A percentile compares a stretch with the other conserved stretches of the same genome.
Conservation (phyloP, 2,797 vertebrate genomes). For the Silurus aristotelis region DNA sequence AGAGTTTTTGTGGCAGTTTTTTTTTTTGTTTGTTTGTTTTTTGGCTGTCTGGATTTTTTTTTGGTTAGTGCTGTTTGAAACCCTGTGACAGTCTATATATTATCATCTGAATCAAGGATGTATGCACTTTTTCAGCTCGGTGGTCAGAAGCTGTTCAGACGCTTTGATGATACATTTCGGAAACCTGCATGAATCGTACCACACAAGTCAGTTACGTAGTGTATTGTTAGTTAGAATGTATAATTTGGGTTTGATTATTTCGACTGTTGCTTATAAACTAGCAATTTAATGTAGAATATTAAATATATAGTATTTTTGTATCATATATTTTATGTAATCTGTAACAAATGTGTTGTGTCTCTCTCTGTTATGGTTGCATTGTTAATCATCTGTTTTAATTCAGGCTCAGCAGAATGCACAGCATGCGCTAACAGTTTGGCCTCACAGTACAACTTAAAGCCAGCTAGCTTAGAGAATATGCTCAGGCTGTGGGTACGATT, state of each 20-base stretch:
- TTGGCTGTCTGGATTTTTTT: not conserved
- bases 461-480: constrained; percentile 17
- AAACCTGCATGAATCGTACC: not conserved
- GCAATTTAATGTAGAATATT: not conserved
- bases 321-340: not conserved
- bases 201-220: not conserved
- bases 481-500: constrained; percentile 8
- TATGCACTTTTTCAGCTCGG: not conserved
- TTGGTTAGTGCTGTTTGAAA: not conserved
- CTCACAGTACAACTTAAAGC: constrained; percentile 13
- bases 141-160: not conserved
- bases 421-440: constrained; percentile 3
- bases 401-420: constrained; percentile 24
- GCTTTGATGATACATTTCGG: not conserved
- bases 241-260: not conserved
- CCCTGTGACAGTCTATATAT: not conserved
- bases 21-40: too few species aligned
- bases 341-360: not conserved
- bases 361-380: not conserved
- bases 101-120: not conserved
- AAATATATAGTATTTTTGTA: not conserved
- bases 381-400: constrained; percentile 14
- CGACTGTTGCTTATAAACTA: not conserved
- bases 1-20: constrained; percentile 2
- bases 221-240: not conserved